A percentile compares a stretch with the other conserved stretches of the same genome.
These are phyloP conservation scores for Ecliptopera silaceata DNA, from an alignment of 2,888 invertebrate genomes.

Conservation along the genomic window DNA sequence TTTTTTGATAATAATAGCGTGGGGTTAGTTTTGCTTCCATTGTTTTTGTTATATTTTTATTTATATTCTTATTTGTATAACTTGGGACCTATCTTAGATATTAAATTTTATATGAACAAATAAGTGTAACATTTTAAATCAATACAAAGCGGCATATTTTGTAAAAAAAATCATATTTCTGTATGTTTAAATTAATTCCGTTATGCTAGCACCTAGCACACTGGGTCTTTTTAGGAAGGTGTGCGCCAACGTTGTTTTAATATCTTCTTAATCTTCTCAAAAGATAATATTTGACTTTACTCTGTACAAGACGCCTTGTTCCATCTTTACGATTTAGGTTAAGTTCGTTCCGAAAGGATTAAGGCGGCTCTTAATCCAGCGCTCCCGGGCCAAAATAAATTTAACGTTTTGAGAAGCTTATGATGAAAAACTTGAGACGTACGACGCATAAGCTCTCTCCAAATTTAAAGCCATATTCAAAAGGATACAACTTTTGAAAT, in stretches of 20 bases:
- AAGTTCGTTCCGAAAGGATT: constrained; percentile 80
- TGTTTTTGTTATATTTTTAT: neutral
- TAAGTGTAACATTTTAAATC: neutral
- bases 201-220: constrained; percentile 9
- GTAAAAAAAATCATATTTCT: neutral
- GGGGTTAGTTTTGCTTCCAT: neutral
- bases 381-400: constrained; percentile 80
- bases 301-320: constrained; percentile 78
- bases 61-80: too few relatives aligned
- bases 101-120: too few relatives aligned
- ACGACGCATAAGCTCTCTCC: constrained; percentile 59
- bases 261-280: constrained; percentile 73
- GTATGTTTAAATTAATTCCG: too few relatives aligned
- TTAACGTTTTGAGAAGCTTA: constrained; percentile 77
- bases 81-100: too few relatives aligned
- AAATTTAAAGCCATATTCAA: constrained; percentile 53
- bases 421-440: constrained; percentile 78
- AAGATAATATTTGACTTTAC: constrained; percentile 79
- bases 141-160: neutral
- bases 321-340: constrained; percentile 81
- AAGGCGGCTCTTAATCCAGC: constrained; percentile 77
- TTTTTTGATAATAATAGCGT: constrained; percentile 28
- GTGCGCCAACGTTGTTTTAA: constrained; percentile 63
- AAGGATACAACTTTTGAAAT: constrained; percentile 30
- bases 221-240: constrained; percentile 33